Conservation (phyloP, 2,113 vertebrate species). For the Setophaga kirtlandii region DNA sequence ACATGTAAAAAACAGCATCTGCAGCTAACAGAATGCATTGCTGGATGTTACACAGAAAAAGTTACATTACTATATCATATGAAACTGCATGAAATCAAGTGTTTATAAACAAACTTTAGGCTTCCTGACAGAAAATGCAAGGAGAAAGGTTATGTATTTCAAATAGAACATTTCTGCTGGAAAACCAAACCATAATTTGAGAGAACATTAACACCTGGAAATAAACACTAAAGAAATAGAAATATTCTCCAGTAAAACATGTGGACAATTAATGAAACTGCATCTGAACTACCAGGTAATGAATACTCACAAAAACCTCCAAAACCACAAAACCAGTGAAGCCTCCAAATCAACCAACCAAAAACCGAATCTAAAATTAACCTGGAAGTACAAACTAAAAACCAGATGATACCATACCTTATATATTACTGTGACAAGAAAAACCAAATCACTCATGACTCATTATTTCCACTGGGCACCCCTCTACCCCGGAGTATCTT, state of each 20-base stretch:
- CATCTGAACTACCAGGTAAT: not conserved
- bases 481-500: not conserved
- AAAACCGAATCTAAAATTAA: not conserved
- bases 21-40: not conserved
- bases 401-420: not conserved
- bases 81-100: not conserved
- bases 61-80: not conserved
- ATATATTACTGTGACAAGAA: not conserved
- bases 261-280: not conserved
- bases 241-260: not conserved
- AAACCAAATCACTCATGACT: not conserved
- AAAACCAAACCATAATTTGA: not conserved
- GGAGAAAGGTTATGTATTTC: not conserved
- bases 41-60: not conserved
- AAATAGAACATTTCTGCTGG: not conserved
- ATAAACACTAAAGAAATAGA: not conserved
- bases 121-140: not conserved
- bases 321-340: not conserved
- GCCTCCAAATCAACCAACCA: not conserved
- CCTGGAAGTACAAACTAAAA: not conserved
- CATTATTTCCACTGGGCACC: not conserved
- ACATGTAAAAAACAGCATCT: not conserved
- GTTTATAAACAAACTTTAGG: not conserved
- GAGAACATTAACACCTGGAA: not conserved
- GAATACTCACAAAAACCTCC: not conserved